A percentile compares a stretch with the other conserved stretches of the same genome.
Conservation (phyloP, 64 coral and sea anemone species). For the Pocillopora verrucosa region DNA sequence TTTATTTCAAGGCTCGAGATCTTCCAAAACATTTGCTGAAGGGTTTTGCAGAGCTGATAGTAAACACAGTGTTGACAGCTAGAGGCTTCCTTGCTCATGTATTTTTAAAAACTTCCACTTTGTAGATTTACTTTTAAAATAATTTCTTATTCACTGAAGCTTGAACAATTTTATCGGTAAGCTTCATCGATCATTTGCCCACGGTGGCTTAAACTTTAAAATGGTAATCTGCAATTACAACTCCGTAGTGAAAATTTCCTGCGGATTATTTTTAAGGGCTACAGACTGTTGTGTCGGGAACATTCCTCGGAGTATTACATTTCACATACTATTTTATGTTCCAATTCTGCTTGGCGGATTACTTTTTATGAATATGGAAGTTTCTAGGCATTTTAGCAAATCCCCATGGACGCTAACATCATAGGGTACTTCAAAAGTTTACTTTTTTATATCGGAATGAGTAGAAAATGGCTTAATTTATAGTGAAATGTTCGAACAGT, state of each 20-base stretch:
- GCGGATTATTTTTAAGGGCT: background rate
- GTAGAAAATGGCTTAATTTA: slow-evolving; percentile 3
- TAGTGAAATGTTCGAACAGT: background rate
- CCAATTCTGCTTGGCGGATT: slow-evolving; percentile 21
- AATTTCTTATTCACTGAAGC: slow-evolving; percentile 27
- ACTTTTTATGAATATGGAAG: slow-evolving; percentile 26
- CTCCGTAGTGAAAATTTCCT: background rate
- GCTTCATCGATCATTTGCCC: slow-evolving; percentile 16
- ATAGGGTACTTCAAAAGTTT: background rate
- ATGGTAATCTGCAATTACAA: slow-evolving; percentile 30
- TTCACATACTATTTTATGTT: slow-evolving; percentile 5
- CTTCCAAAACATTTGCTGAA: slow-evolving; percentile 25
- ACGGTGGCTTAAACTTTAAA: slow-evolving; percentile 22
- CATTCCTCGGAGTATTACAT: background rate
- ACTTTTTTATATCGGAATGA: slow-evolving; percentile 9
- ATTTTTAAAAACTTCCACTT: slow-evolving; percentile 52
- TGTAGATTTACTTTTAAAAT: slow-evolving; percentile 41
- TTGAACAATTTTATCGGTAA: slow-evolving; percentile 37
- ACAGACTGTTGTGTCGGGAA: background rate
- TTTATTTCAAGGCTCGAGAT: slow-evolving; percentile 9
- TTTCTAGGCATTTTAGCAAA: slow-evolving; percentile 38
- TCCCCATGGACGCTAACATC: background rate
- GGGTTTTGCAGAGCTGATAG: background rate
- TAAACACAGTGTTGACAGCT: slow-evolving; percentile 45
- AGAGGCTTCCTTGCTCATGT: slow-evolving; percentile 37